phyloP scores from a whole-genome alignment of 2,113 vertebrate genomes.

The Odobenus rosmarus region DNA sequence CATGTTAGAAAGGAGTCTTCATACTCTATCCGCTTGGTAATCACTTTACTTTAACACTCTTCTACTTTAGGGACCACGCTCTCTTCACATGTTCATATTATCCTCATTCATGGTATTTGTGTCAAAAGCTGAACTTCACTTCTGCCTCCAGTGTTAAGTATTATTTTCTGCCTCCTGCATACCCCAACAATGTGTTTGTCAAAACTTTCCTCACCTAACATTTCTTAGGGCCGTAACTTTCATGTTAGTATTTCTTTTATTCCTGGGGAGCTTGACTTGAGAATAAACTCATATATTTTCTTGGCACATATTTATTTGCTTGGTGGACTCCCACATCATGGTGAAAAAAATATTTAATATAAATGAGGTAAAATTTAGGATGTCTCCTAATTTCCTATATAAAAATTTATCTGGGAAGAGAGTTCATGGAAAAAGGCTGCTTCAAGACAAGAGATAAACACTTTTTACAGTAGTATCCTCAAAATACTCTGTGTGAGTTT shows the following conservation, averaged over 20 bases:
- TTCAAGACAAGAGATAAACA: neutral
- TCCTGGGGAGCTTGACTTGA: neutral
- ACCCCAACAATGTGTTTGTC: neutral
- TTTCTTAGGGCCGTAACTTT: neutral
- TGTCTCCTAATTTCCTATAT: neutral
- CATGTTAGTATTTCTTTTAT: neutral
- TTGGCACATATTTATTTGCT: neutral
- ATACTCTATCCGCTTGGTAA: neutral
- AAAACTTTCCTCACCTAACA: neutral
- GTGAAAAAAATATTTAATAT: neutral
- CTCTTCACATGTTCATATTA: neutral
- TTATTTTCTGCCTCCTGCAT: neutral
- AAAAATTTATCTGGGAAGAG: neutral
- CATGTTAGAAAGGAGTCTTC: neutral
- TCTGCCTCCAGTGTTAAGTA: neutral
- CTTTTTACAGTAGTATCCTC: neutral
- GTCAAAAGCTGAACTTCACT: neutral
- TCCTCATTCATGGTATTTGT: neutral
- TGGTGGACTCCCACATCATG: neutral
- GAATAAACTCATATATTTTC: neutral
- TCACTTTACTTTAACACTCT: neutral
- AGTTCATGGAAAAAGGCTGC: neutral
- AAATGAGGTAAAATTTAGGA: neutral
- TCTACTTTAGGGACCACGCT: accelerated
- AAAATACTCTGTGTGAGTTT: neutral